A percentile compares a stretch with the other conserved stretches of the same genome.
phyloP scores from a whole-genome alignment of 2,797 vertebrate genomes.

The Meda fulgida region DNA sequence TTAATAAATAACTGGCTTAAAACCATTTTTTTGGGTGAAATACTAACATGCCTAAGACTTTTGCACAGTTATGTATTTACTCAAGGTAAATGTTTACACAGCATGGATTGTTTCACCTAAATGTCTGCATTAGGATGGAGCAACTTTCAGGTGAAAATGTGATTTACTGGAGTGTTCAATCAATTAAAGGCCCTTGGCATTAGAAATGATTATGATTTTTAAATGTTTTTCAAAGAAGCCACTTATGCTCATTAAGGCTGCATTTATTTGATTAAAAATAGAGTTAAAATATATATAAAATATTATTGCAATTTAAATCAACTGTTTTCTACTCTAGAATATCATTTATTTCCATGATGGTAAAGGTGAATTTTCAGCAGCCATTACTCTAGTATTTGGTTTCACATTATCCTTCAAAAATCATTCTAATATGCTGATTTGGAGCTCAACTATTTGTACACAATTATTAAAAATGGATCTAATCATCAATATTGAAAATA shows the following conservation, averaged over 20 bases:
- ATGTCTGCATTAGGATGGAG: neutral
- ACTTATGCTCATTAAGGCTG: neutral
- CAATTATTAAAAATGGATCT: neutral
- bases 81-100: neutral
- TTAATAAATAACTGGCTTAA: no score
- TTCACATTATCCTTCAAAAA: neutral
- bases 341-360: neutral
- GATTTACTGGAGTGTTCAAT: neutral
- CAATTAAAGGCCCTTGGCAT: neutral
- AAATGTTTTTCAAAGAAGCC: no score
- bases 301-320: neutral
- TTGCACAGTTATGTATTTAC: neutral
- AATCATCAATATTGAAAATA: neutral
- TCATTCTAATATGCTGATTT: neutral
- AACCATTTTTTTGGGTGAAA: no score
- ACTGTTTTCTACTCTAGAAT: neutral
- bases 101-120: neutral
- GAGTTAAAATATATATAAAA: neutral
- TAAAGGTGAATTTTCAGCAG: no score
- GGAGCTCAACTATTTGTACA: neutral
- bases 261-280: neutral
- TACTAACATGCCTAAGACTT: neutral
- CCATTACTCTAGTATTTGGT: neutral
- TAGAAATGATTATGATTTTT: no score
- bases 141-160: slow-evolving; percentile 48